Base-by-base conservation (phyloP, 2,113 vertebrate genomes). In the Dissostichus mawsoni region DNA sequence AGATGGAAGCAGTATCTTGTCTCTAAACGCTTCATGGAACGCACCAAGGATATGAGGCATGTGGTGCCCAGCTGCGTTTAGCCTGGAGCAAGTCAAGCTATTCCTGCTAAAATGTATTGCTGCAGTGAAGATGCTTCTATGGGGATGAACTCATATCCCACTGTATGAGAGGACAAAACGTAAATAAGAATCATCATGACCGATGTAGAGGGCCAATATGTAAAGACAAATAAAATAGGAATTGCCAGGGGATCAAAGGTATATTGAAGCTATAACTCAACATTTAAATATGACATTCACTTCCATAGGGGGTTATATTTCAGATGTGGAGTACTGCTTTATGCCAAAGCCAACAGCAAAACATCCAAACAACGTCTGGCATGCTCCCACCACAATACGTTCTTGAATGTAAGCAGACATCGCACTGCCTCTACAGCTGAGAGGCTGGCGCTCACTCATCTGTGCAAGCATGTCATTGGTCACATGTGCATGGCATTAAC, bases 31-130 rank as follows among this genome's bases (percentile, higher is more conserved):
- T 64, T 79, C 45, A 29, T 20, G 53, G 59, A 88, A 75, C 20
- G 0, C 51, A 66, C 23, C 56, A 58, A 68, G 59, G 82, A 79
- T 75, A 82, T 80, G 69, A 86, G 44, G 74, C 93, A 93, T 94
- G 85, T 94, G 92, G 84, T 89, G 62, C 41, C 86, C 93, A 94
- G 88, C 91, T 92, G 94, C 12, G n/a, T 53, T 80, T 47, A 57
- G 69, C 81, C 82, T 65, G 20, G 61, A 75, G 82, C 47, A 74
- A 76, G 80, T 70, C 59, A 56, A 81, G 66, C 70, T 68, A 36
- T 59, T 82, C 63, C 33, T 64, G 47, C 17, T 29, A 62, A 78
- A 79, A 78, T 82, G 71, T 83, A 83, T 73, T 23, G 14, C 66
- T 78, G 57, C 59, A 70, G 65, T 83, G 80, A 81, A 73, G 59